phyloP scores from a whole-genome alignment of 2,888 invertebrate genomes.

The Hanleya hanleyi region DNA sequence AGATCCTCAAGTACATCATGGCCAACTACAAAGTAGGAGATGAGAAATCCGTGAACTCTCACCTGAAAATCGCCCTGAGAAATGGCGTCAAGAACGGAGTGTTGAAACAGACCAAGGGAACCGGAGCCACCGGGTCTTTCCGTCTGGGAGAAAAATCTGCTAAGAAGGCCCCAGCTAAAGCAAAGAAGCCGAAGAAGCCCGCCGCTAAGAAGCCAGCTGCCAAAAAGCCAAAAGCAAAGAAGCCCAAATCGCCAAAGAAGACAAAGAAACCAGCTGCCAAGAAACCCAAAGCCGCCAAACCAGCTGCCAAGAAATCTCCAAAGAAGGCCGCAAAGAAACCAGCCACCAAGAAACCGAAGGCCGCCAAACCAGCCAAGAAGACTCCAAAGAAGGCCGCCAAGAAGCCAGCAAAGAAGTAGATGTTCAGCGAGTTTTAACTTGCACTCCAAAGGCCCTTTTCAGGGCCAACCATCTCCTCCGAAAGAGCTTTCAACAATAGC shows the following conservation, averaged over 20 bases:
- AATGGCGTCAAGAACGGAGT: constrained; percentile 53
- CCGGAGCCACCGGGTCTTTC: constrained; percentile 44
- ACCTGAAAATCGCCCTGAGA: constrained; percentile 60
- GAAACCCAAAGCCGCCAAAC: constrained; percentile 41
- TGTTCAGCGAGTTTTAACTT: too few relatives aligned
- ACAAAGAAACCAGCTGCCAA: constrained; percentile 13
- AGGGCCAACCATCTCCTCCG: too few relatives aligned
- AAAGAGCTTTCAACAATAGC: too few relatives aligned
- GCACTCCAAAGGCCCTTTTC: too few relatives aligned
- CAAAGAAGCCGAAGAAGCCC: constrained; percentile 21
- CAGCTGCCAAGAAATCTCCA: constrained; percentile 31
- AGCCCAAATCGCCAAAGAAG: constrained; percentile 42
- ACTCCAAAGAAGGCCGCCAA: constrained; percentile 31
- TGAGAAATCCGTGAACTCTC: constrained; percentile 48
- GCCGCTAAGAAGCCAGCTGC: constrained; percentile 13
- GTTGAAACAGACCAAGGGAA: constrained; percentile 54
- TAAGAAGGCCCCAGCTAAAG: constrained; percentile 23
- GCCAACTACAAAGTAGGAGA: constrained; percentile 57
- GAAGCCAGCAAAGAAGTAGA: too few relatives aligned
- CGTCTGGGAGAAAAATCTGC: constrained; percentile 30
- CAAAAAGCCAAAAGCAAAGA: constrained; percentile 42
- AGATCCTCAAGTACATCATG: constrained; percentile 70
- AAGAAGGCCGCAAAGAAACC: constrained; percentile 40
- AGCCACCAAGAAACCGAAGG: constrained; percentile 44
- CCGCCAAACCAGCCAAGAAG: too few relatives aligned